A percentile compares a stretch with the other conserved stretches of the same genome.
Conservation (phyloP, 2,797 vertebrate genomes). For the Crocidura indochinensis region DNA sequence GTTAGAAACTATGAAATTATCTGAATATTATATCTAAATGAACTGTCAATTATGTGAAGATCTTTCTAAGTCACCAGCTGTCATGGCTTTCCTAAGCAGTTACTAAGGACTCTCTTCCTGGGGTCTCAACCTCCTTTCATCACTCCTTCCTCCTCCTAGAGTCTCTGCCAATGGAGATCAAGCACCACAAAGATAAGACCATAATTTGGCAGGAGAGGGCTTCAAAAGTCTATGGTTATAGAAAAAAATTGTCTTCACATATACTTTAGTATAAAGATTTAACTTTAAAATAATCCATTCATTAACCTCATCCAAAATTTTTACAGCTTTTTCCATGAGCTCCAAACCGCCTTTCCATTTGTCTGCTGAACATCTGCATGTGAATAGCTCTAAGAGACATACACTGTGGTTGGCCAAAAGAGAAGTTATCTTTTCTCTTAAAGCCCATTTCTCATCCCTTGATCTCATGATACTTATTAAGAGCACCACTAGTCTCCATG, state of each 20-base stretch:
- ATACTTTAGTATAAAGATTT: conserved; percentile 56
- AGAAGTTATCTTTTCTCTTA: conserved; percentile 62
- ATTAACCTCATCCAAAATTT: conserved; percentile 65
- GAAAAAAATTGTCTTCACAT: conserved; percentile 38
- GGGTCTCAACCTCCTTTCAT: conserved; percentile 3
- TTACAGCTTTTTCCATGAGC: conserved; percentile 39
- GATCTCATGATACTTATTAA: conserved; percentile 60
- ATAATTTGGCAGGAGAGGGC: neutral
- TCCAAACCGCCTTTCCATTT: conserved; percentile 48
- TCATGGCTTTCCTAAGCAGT: conserved; percentile 12
- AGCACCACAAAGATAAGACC: conserved; percentile 20
- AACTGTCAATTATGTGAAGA: neutral
- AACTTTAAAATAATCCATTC: conserved; percentile 55
- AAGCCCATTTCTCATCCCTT: conserved; percentile 38
- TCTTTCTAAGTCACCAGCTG: conserved; percentile 7
- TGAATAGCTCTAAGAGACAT: conserved; percentile 45
- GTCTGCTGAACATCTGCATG: conserved; percentile 75
- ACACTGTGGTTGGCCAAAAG: conserved; percentile 59
- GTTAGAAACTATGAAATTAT: neutral
- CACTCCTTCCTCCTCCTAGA: too few relatives aligned
- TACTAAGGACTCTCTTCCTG: neutral
- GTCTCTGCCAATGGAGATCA: neutral
- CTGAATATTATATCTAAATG: neutral
- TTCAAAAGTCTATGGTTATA: conserved; percentile 48
- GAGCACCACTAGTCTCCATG: conserved; percentile 4